phyloP scores from a whole-genome alignment of 2,797 vertebrate genomes.

The Chromis chromis region DNA sequence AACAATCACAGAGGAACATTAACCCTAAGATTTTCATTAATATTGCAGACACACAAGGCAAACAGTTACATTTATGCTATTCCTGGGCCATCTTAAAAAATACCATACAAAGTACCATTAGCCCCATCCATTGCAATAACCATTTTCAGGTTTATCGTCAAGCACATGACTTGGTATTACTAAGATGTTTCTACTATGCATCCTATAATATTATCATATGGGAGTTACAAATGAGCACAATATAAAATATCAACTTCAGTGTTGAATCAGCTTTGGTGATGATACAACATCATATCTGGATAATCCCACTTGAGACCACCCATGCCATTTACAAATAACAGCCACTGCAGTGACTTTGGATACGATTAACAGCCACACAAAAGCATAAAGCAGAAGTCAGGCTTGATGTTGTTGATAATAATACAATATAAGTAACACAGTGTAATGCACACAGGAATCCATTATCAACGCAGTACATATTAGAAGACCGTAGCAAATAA shows the following conservation, averaged over 20 bases:
- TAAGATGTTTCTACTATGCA: background rate
- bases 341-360: slow-evolving; percentile 15
- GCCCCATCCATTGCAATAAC: background rate
- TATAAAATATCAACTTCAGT: slow-evolving; percentile 2
- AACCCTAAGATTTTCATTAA: background rate
- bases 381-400: slow-evolving; percentile 41
- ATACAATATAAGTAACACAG: slow-evolving; percentile 8
- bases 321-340: slow-evolving; percentile 31
- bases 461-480: slow-evolving; percentile 33
- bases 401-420: slow-evolving; percentile 35
- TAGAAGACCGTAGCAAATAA: slow-evolving; percentile 8
- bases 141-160: background rate
- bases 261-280: background rate
- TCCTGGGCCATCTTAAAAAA: background rate
- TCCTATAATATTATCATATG: background rate
- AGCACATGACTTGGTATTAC: background rate
- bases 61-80: background rate
- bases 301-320: slow-evolving; percentile 37
- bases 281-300: slow-evolving; percentile 20
- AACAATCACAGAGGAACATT: no score
- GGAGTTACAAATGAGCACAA: background rate
- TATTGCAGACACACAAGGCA: background rate
- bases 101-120: background rate
- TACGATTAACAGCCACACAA: slow-evolving; percentile 50
- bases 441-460: slow-evolving; percentile 24